Evolutionary conservation across 2,113 vertebrate species (phyloP), one percentile per base, ranked within the genome.

Genomic region (Mastomys natalensis): DNA sequence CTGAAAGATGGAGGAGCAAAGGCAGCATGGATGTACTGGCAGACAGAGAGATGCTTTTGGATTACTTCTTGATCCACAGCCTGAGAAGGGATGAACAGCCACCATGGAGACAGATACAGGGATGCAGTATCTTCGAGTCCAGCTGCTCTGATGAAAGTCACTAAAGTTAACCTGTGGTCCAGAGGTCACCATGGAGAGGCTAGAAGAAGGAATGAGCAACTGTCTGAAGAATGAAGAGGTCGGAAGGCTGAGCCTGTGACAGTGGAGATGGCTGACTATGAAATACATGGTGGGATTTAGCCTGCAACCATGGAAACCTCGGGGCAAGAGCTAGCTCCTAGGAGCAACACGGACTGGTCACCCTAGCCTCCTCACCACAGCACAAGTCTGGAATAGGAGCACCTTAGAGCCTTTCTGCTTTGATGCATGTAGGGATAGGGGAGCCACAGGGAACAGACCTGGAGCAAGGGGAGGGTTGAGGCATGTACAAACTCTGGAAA

Each of bases 271-370:
- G 62, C 16, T 17, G 26, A 72, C 40, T 40, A 22, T 1, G 17
- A 10, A 31, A 64, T 16, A 45, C 11, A 15, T 0, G 1, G 12
- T 0, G 17, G 89, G 29, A 60, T 60, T 53, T 5, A 0, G 64
- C 58, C 45, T 16, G 22, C 21, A 58, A 73, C 68, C 19, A 10
- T 43, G 48, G 29, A 64, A 31, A 40, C 26, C 37, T 34, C 43
- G 62, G 53, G 43, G 26, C 34, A 85, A 70, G 66, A 95, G 55
- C 90, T 64, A 34, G 91, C 29, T 91, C 89, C 58, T 0, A 55
- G 31, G 51, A 88, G 55, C 87, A 43, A n/a, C 43, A 1, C 1
- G 37, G 2, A 1, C 70, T 64, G 92, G 66, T 70, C 48, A 89
- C 90, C 76, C 37, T 58, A 72, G 21, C 89, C 77, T 43, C 73